Evolutionary conservation across 2,888 invertebrate genomes (phyloP), one percentile per base, ranked within the genome.

Genomic region (Eupithecia pulchellata): DNA sequence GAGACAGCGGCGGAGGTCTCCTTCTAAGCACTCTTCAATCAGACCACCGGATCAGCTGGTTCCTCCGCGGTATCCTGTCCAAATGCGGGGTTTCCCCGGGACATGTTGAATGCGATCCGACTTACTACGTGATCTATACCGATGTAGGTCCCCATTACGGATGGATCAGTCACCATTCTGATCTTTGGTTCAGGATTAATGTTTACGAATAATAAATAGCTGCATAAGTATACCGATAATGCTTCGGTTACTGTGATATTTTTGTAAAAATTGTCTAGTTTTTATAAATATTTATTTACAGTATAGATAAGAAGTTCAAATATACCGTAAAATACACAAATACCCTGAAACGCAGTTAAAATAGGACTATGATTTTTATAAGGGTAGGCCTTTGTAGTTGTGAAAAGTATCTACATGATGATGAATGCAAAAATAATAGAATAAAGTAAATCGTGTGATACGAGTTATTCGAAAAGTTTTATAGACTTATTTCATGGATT

Each of bases 1-100:
- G 96, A 0, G 96, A 96, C 79, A 96, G 96, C 73, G 96, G 96
- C 0, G 95, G 96, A 20, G 96, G 96, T 25, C 86, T 96, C 1
- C 88, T 94, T 0, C 85, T 95, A 52, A 89, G 90, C 29, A 87
- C 86, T 3, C 76, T 88, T 39, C 89, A 90, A 70, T 68, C 81
- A 3, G 92, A 92, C 71, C 88, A 91, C 79, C 89, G 84, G 79
- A 81, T 91, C 47, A 91, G 88, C 75, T 93, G 91, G 91, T 86
- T 89, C 71, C 82, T 93, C 0, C 84, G 92, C n/a, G 93, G 93
- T 0, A 86, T 92, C 0, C 83, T 93, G 1, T 93, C 93, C 8
- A 92, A 91, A 74, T 93, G 93, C 66, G 91, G 89, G 0, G 84
- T 89, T 0, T 77, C 85, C 1, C 79, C 84, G 0, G 86, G 85